These are phyloP conservation scores for Tetrao urogallus DNA, from an alignment of 2,113 vertebrate genomes.

Conservation along the genomic window DNA sequence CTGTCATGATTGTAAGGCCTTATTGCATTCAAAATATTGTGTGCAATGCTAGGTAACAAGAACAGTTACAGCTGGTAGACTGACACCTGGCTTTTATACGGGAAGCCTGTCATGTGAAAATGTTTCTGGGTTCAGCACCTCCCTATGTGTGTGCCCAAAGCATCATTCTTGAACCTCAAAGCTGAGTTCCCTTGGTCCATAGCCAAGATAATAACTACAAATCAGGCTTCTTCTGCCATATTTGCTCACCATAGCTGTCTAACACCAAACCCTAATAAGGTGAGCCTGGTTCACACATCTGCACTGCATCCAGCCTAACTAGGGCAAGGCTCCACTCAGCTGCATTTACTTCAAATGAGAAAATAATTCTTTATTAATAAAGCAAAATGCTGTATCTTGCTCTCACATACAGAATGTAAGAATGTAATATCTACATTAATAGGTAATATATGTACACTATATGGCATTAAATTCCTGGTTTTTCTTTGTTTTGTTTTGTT, in stretches of 20 bases:
- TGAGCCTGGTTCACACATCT: background rate
- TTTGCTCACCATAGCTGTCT: background rate
- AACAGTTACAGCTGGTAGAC: background rate
- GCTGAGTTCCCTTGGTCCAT: rapidly evolving
- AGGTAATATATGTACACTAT: too few relatives aligned
- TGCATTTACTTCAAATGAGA: rapidly evolving
- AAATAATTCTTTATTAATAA: background rate
- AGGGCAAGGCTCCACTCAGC: rapidly evolving
- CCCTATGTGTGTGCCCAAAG: rapidly evolving
- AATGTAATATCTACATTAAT: background rate
- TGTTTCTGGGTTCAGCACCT: background rate
- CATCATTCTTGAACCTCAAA: background rate
- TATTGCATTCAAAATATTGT: background rate
- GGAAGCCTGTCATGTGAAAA: background rate
- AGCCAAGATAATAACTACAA: background rate
- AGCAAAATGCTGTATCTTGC: background rate
- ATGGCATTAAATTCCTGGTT: background rate
- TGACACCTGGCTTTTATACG: background rate
- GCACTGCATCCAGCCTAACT: too few relatives aligned
- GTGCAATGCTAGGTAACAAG: rapidly evolving
- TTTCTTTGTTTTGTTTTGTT: background rate
- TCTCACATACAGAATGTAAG: background rate
- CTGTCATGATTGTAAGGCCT: background rate
- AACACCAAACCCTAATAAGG: rapidly evolving
- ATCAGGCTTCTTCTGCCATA: rapidly evolving